Evolutionary conservation across 1,140 invertebrate genomes (phyloP).

Genomic region (Drosophila jambulina): DNA sequence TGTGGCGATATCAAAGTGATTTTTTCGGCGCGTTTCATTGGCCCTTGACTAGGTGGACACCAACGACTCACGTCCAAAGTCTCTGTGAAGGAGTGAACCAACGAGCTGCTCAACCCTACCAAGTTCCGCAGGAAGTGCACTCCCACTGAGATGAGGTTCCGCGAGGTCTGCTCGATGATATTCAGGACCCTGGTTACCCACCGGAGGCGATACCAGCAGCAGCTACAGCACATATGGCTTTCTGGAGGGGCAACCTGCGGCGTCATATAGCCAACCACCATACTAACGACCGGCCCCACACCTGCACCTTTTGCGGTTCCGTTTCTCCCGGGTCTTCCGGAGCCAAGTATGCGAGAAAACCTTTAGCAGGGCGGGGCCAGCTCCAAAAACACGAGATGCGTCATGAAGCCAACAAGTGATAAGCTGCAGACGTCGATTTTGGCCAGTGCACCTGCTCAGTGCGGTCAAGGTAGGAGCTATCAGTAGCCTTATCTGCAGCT

Average conservation of each 20-base stretch:
- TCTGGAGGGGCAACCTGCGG: slow-evolving; percentile 74
- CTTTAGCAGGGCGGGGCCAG: slow-evolving; percentile 46
- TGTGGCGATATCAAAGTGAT: slow-evolving; percentile 58
- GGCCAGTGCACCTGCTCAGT: not conserved
- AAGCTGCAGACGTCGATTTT: slow-evolving; percentile 1
- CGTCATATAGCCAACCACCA: slow-evolving; percentile 70
- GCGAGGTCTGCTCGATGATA: slow-evolving; percentile 94
- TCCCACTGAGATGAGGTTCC: slow-evolving; percentile 32
- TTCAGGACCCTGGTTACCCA: slow-evolving; percentile 88
- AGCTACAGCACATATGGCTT: slow-evolving; percentile 86
- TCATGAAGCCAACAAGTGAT: slow-evolving; percentile 16
- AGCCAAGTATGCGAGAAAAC: slow-evolving; percentile 53
- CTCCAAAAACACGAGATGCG: slow-evolving; percentile 43
- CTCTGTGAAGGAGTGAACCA: slow-evolving; percentile 61
- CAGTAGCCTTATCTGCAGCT: slow-evolving; percentile 8
- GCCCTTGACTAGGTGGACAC: slow-evolving; percentile 25
- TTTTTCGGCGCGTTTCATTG: not conserved
- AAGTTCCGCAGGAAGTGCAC: slow-evolving; percentile 66
- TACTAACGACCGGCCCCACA: slow-evolving; percentile 66
- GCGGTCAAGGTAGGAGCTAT: slow-evolving; percentile 25
- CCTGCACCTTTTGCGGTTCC: slow-evolving; percentile 85
- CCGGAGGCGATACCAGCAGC: slow-evolving; percentile 88
- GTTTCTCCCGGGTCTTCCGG: slow-evolving; percentile 82
- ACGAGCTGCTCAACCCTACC: slow-evolving; percentile 36
- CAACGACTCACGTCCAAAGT: slow-evolving; percentile 50